These are phyloP conservation scores for Oreamnos americanus DNA, from an alignment of 2,113 vertebrate species.

Conservation along the genomic window DNA sequence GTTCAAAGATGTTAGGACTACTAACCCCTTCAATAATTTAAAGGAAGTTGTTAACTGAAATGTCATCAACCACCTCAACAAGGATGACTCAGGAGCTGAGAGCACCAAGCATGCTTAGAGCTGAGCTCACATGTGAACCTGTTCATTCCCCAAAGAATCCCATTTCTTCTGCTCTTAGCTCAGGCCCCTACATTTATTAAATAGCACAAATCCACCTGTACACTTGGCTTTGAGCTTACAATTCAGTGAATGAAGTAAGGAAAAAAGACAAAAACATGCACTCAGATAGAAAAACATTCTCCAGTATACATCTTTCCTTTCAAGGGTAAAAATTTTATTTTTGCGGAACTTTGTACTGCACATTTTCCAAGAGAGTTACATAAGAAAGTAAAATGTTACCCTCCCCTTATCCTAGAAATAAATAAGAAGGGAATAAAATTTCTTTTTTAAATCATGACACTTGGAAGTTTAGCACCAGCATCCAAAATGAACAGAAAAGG, in stretches of 20 bases:
- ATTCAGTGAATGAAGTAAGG: background rate
- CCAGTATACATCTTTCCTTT: slow-evolving; percentile 34
- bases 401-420: slow-evolving; percentile 77
- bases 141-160: background rate
- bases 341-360: slow-evolving; percentile 79
- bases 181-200: background rate
- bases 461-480: slow-evolving; percentile 84
- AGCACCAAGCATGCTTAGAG: background rate
- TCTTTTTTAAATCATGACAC: slow-evolving; percentile 76
- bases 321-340: slow-evolving; percentile 81
- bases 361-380: slow-evolving; percentile 78
- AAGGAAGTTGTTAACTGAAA: background rate
- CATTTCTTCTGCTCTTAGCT: background rate
- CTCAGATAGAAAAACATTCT: background rate
- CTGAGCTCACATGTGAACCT: background rate
- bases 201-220: background rate
- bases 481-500: slow-evolving; percentile 78
- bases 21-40: background rate
- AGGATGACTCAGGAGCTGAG: background rate
- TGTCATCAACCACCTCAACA: background rate
- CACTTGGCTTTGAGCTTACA: background rate
- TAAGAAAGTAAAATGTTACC: slow-evolving; percentile 77
- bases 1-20: background rate
- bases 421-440: slow-evolving; percentile 80
- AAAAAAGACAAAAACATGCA: background rate